Evolutionary conservation across 2,888 invertebrate genomes (phyloP), one percentile per base, ranked within the genome.

Genomic region (Melinaea marsaeus): DNA sequence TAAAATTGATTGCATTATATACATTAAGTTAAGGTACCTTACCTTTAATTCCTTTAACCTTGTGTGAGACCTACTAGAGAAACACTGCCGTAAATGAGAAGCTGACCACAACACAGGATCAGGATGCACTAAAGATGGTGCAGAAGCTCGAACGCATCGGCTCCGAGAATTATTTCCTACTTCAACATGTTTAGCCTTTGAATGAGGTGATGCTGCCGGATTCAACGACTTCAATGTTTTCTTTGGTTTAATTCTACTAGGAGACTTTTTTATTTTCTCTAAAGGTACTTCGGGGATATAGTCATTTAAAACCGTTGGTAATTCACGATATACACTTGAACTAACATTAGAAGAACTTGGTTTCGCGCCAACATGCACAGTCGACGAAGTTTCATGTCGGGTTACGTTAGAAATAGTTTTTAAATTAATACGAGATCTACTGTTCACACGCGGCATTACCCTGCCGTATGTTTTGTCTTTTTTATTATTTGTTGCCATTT

Each of bases 41-140:
- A 87, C 89, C 83, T 87, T 87, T 55, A 90, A 71, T 55, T 89
- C 85, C 62, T 83, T 85, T 7, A 89, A 69, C 69, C 77, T 81
- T 58, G 80, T 73, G 70, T 86, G 85, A 58, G 87, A 86, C 62
- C 82, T 79, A 66, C 84, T 86, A 7, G 86, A 82, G 61, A 75
- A 75, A 74, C 85, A 84, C 57, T 83, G 78, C 59, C 76, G 79
- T 2, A 81, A 57, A 62, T 84, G 82, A 2, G 71, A 62, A 42
- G 80, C 80, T 3, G 83, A 78, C 79, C 81, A 85, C 55, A 71
- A 75, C n/a, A 75, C 73, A 5, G 67, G 58, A 57, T 72, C 74
- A n/a, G 71, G 70, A 35, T 70, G 68, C 34, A 77, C 58, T 48
- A 86, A 66, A 0, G 78, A 74, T 33, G 86, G 85, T 0, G 81